Evolutionary conservation across 2,113 vertebrate species (phyloP), one percentile per base, ranked within the genome.

Genomic region (Gulo gulo): DNA sequence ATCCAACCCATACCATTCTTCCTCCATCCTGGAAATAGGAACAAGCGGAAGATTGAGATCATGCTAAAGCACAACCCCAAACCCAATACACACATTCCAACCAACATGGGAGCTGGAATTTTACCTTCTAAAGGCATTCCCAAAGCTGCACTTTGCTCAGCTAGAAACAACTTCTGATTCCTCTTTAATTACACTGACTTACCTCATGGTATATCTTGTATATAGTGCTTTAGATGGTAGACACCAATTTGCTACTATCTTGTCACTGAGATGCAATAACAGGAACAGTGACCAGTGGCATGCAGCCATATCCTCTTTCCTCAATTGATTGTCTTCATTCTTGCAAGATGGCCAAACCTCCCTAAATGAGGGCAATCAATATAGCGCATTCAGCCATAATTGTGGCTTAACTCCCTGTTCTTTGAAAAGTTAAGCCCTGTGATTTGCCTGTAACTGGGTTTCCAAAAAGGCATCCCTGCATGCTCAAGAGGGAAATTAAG

Each of bases 221-320:
- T 69, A 52, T 15, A 76, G 71, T 13, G 42, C 86, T 95, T 84
- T 81, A 67, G 94, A 96, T 90, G 96, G 96, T 52, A 93, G 96
- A 93, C 74, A 97, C 36, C 79, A 94, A 91, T 96, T 95, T 92
- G 91, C 93, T 97, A 95, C 87, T 92, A 96, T 90, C 92, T 91
- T 97, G 95, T 97, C 93, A 92, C 83, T 34, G 34, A 97, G 80
- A 97, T 0, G 1, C 87, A 96, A 45, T 55, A 23, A 94, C 65
- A 65, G 78, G 50, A 96, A 90, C 94, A 67, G 63, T 94, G 87
- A 76, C 52, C 87, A 34, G 76, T 95, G 95, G 59, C 84, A 80
- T 29, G 14, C 36, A 81, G 84, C 82, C 83, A n/a, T 78, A 95
- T 83, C 92, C 65, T 92, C 69, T 73, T 67, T 88, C 55, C 47